phyloP scores from a whole-genome alignment of 2,113 vertebrate species.

The Xiphias gladius region DNA sequence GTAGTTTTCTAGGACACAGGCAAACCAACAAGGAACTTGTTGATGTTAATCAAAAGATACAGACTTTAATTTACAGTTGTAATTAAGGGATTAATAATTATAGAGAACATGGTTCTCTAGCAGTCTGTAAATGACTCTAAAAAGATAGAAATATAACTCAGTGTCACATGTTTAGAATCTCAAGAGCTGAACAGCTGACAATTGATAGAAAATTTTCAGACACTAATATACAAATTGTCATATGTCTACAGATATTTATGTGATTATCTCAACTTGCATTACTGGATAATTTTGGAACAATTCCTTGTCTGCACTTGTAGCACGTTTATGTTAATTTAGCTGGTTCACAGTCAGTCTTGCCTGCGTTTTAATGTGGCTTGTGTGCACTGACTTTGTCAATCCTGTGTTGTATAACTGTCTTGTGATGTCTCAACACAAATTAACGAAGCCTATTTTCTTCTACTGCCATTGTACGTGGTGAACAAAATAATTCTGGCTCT shows the following conservation, averaged over 20 bases:
- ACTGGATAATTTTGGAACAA: not conserved
- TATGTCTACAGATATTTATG: constrained; percentile 3
- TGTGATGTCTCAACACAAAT: not conserved
- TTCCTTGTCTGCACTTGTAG: not conserved
- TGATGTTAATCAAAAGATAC: constrained; percentile 76
- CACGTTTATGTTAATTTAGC: not conserved
- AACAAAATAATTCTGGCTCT: not conserved
- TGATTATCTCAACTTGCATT: not conserved
- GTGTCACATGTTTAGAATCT: constrained; percentile 19
- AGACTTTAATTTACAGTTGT: constrained; percentile 70
- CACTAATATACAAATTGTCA: not conserved
- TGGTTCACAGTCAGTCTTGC: not conserved
- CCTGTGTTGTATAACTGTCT: not conserved
- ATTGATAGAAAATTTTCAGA: not conserved
- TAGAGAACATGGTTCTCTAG: constrained; percentile 35
- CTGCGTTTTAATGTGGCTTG: not conserved
- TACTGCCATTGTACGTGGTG: not conserved
- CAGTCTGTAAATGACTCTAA: constrained; percentile 42
- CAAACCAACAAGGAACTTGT: constrained; percentile 75
- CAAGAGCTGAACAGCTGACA: not conserved
- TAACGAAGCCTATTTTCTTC: not conserved
- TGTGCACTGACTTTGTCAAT: not conserved
- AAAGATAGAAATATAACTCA: constrained; percentile 30
- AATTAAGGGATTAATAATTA: constrained; percentile 72
- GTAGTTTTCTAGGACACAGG: constrained; percentile 62